Evolutionary conservation across 2,113 vertebrate genomes (phyloP).

Genomic region (Helogale parvula): DNA sequence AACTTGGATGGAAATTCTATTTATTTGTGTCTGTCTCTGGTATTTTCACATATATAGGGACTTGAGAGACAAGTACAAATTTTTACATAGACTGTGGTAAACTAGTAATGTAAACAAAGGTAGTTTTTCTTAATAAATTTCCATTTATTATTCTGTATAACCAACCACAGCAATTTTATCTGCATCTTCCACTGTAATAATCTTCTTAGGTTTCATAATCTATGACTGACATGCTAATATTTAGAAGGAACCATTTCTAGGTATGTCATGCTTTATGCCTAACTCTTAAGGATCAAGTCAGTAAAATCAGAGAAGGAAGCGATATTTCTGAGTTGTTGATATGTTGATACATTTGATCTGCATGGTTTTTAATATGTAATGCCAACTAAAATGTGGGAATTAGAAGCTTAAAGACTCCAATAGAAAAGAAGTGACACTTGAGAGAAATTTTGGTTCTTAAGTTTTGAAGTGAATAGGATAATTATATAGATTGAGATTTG

Average conservation of each 20-base stretch:
- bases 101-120: not conserved
- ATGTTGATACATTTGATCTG: not conserved
- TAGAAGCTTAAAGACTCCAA: accelerated
- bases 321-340: not conserved
- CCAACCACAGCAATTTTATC: not conserved
- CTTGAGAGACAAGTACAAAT: not conserved
- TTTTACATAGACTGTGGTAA: not conserved
- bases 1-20: not conserved
- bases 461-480: not conserved
- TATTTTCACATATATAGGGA: not conserved
- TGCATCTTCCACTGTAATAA: not conserved
- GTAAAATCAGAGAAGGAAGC: not conserved
- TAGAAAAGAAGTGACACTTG: not conserved
- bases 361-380: not conserved
- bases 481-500: not conserved
- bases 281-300: not conserved
- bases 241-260: not conserved
- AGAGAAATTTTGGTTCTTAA: not conserved
- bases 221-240: not conserved
- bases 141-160: not conserved
- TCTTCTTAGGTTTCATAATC: not conserved
- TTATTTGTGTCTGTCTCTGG: not conserved
- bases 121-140: not conserved
- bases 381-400: not conserved
- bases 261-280: not conserved